Percentiles rank a stretch among this genome's conserved stretches.
These are phyloP conservation scores for Drosophila rufa DNA, from an alignment of 1,140 invertebrate genomes.

Conservation along the genomic window DNA sequence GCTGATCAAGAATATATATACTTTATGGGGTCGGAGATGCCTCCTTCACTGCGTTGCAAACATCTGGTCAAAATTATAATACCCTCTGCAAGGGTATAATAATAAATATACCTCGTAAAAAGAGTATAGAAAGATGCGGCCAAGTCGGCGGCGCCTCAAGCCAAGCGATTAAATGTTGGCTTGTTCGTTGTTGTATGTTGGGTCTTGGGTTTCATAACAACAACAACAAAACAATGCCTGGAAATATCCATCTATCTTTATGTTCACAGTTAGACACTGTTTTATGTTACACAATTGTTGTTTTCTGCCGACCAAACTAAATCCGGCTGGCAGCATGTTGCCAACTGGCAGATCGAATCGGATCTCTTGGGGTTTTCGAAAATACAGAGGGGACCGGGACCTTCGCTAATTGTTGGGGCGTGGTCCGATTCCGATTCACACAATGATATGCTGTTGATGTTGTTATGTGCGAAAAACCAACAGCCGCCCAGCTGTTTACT, in stretches of 20 bases:
- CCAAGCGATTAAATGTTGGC: slow-evolving; percentile 31
- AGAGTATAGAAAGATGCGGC: slow-evolving; percentile 28
- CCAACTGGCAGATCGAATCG: slow-evolving; percentile 27
- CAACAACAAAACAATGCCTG: slow-evolving; percentile 70
- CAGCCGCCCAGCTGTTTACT: slow-evolving; percentile 52
- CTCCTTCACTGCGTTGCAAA: no score
- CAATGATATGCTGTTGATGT: slow-evolving; percentile 27
- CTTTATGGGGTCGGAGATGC: no score
- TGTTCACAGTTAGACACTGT: slow-evolving; percentile 36
- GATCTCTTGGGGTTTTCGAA: slow-evolving; percentile 17
- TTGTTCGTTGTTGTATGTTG: slow-evolving; percentile 29
- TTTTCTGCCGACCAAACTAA: slow-evolving; percentile 19
- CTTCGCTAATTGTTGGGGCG: slow-evolving; percentile 62
- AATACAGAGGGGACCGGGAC: slow-evolving; percentile 7
- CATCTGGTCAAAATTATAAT: no score
- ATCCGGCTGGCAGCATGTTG: slow-evolving; percentile 51
- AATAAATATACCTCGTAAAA: neutral
- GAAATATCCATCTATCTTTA: slow-evolving; percentile 70
- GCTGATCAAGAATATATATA: no score
- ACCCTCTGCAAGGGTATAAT: no score
- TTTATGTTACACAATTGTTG: slow-evolving; percentile 53
- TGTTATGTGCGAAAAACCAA: slow-evolving; percentile 71
- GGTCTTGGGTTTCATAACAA: slow-evolving; percentile 78
- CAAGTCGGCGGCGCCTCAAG: slow-evolving; percentile 12
- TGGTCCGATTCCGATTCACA: slow-evolving; percentile 21